Base-by-base conservation (phyloP, 2,888 invertebrate species). In the Cenopis cana region DNA sequence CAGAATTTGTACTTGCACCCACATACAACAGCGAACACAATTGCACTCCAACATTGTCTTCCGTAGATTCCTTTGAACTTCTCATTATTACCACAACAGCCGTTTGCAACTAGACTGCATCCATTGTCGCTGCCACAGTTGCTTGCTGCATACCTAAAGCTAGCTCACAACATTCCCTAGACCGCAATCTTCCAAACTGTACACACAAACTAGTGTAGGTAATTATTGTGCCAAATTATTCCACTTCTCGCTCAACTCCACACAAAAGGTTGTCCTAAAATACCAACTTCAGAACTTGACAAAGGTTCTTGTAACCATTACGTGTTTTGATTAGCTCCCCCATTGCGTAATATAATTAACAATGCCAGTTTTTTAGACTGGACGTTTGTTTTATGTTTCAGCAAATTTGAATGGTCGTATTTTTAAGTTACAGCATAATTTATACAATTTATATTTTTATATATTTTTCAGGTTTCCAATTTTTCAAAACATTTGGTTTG, bases 51-150 rank as follows among this genome's bases (percentile, higher is more conserved):
- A n/a, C 41, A 52, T 64, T 64, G 56, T 69, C 64, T 59, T 64
- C 57, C 41, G 24, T 52, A 50, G 38, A 69, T 50, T 59, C 50
- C 57, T 64, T 52, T 52, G 57, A 65, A 57, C 12, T 59, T 46
- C 18, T 49, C 56, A 52, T 62, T 29, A 33, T 62, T 64, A 36
- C 56, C 62, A 52, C 68, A 61, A 72, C 67, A 61, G 33, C 62
- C 55, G 55, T 55, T 57, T 62, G 62, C 18, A 50, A 52, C 50
- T 24, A 52, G 64, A 57, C 56, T 69, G 52, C 61, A 55, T 29
- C 17, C 46, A 61, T 68, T 68, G 61, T 49, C 18, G 36, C 3
- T 18, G 18, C 52, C 11, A 33, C 57, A 57, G 24, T 68, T 52
- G 55, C 54, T 55, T 29, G 52, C 52, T 65, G 52, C 52, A 50